A percentile compares a stretch with the other conserved stretches of the same genome.
Conservation (phyloP, 2,888 invertebrate genomes). For the Andrena hattorfiana region DNA sequence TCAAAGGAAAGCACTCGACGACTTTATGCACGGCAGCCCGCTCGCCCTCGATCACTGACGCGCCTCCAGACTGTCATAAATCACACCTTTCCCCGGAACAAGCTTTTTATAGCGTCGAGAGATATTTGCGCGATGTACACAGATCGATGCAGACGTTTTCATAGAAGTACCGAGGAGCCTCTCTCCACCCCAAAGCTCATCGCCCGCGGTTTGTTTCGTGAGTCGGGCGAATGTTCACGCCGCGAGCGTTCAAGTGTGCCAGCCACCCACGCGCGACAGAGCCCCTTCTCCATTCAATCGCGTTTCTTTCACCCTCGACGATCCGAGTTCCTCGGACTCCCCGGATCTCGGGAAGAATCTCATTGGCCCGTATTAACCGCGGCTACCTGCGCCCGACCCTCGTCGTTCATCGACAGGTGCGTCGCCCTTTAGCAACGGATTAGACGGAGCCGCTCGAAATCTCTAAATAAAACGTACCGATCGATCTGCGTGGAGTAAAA, state of each 20-base stretch:
- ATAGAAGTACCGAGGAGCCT: background rate
- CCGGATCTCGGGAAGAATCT: background rate
- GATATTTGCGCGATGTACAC: background rate
- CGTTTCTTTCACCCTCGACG: background rate
- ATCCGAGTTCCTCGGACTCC: slow-evolving; percentile 15
- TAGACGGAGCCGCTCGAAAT: background rate
- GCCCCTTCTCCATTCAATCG: slow-evolving; percentile 20
- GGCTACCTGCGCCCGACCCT: background rate
- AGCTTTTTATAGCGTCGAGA: slow-evolving; percentile 5
- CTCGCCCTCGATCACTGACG: background rate
- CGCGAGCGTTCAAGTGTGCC: background rate
- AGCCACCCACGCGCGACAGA: background rate
- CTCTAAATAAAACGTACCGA: background rate
- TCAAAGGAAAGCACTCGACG: background rate
- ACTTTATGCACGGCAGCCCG: background rate
- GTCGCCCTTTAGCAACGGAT: background rate
- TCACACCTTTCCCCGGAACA: background rate
- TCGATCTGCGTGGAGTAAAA: background rate
- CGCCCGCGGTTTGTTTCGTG: background rate
- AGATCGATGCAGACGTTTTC: background rate
- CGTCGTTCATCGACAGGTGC: background rate
- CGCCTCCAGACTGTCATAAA: background rate
- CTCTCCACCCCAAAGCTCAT: background rate
- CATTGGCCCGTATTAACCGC: background rate
- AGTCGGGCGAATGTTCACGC: slow-evolving; percentile 5